Conservation (phyloP, 2,113 vertebrate genomes). For the Mesembrinibis cayennensis region DNA sequence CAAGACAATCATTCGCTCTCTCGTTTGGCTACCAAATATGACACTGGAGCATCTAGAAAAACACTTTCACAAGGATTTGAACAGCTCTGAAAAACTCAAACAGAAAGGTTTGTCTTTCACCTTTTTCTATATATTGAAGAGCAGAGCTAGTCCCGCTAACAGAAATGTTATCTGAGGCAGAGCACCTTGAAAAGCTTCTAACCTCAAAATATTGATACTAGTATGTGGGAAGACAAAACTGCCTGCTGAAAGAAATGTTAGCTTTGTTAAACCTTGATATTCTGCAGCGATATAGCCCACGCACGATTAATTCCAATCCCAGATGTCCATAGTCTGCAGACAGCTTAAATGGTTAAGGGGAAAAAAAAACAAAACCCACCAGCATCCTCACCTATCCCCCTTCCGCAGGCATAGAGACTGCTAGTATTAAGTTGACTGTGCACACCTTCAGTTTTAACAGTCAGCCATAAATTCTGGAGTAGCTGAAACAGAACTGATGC, state of each 20-base stretch:
- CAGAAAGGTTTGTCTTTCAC: background rate
- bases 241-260: background rate
- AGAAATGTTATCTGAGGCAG: background rate
- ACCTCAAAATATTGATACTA: background rate
- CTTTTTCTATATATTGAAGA: background rate
- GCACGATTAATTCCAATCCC: background rate
- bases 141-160: background rate
- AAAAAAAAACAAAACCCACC: background rate
- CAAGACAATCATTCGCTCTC: background rate
- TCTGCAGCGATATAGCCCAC: background rate
- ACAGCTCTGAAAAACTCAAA: background rate
- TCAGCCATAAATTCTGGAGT: background rate
- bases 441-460: background rate
- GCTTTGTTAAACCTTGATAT: constrained; percentile 11
- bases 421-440: background rate
- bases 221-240: background rate
- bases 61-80: background rate
- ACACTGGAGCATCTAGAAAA: background rate
- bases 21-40: background rate
- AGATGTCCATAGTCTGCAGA: background rate
- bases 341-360: background rate
- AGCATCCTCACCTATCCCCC: background rate
- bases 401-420: background rate
- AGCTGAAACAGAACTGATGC: background rate
- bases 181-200: background rate